Base-by-base conservation (phyloP, 2,797 vertebrate species). In the Taeniopygia guttata region DNA sequence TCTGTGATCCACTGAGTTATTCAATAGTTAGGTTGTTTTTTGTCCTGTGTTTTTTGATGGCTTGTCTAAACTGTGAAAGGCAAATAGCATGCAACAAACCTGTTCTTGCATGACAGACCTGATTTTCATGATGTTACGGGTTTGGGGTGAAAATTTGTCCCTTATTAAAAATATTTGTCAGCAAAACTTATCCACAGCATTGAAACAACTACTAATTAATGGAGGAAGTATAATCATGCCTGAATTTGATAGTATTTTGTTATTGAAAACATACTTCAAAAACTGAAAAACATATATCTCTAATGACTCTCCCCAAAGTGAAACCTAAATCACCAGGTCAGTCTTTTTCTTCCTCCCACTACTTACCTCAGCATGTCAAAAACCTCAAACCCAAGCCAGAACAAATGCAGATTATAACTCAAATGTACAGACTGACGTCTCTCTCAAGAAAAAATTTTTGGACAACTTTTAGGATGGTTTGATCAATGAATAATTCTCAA, bases 261-360 rank as follows among this genome's bases (percentile, higher is more conserved):
- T 43, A 40, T n/a, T 60, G 43, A 90, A 89, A 40, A 2, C 10
- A 38, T 26, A 60, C 22, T 86, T 26, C 2, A n/a, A 40, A 49
- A 58, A 21, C 2, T 4, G 11, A 8, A 49, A 76, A 51, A 48
- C 2, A 0, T 13, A 2, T 32, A 23, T 45, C 25, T 80, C 6
- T 10, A 32, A 2, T n/a, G 2, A 62, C 7, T 60, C 8, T 68
- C 16, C 38, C 14, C 25, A 68, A 62, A 56, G 10, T 1, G 15
- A 86, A 93, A 54, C 4, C 2, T 17, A 54, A 66, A 60, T 60
- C 21, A 10, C 7, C 5, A 59, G 18, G 23, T 76, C 18, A 59
- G 5, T 23, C 7, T 86, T 96, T 87, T 56, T 76, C 21, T 67
- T 84, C 21, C n/a, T 84, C 10, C 21, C 5, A 56, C 11, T 38